Percentiles rank a stretch among this genome's conserved stretches.
These are phyloP conservation scores for Heliconius eleuchia DNA, from an alignment of 1,140 invertebrate species.

Conservation along the genomic window DNA sequence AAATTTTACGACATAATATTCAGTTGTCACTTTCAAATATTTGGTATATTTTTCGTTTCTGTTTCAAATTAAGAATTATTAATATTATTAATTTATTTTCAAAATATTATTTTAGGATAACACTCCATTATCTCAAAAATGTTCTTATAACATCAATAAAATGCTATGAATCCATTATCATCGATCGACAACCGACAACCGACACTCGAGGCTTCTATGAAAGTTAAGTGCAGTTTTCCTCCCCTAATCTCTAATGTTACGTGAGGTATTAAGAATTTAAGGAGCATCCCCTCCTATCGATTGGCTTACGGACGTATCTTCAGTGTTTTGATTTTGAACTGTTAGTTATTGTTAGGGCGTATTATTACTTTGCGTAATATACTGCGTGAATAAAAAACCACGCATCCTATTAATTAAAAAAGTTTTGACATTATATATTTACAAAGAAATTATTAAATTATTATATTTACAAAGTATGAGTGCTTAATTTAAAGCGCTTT, in stretches of 20 bases:
- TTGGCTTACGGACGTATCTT: slow-evolving; percentile 42
- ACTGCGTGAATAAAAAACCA: not conserved
- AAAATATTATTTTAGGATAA: not conserved
- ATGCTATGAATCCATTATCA: slow-evolving; percentile 42
- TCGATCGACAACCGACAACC: slow-evolving; percentile 51
- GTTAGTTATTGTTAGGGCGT: not conserved
- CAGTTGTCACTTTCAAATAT: too few species aligned
- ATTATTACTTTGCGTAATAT: not conserved
- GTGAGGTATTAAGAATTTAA: slow-evolving; percentile 79
- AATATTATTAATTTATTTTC: not conserved
- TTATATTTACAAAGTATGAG: too few species aligned
- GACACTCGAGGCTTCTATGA: slow-evolving; percentile 57
- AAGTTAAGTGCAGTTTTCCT: slow-evolving; percentile 66
- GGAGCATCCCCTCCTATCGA: slow-evolving; percentile 57
- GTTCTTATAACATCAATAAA: not conserved
- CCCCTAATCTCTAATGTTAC: slow-evolving; percentile 71
- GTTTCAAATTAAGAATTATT: too few species aligned
- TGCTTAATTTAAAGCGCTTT: slow-evolving; percentile 37
- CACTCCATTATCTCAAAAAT: not conserved
- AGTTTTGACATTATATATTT: too few species aligned
- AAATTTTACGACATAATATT: too few species aligned
- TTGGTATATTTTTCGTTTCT: too few species aligned
- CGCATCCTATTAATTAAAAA: too few species aligned
- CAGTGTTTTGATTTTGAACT: slow-evolving; percentile 34
- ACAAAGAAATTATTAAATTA: too few species aligned